phyloP scores from a whole-genome alignment of 2,797 vertebrate genomes.

The Xenentodon cancila region DNA sequence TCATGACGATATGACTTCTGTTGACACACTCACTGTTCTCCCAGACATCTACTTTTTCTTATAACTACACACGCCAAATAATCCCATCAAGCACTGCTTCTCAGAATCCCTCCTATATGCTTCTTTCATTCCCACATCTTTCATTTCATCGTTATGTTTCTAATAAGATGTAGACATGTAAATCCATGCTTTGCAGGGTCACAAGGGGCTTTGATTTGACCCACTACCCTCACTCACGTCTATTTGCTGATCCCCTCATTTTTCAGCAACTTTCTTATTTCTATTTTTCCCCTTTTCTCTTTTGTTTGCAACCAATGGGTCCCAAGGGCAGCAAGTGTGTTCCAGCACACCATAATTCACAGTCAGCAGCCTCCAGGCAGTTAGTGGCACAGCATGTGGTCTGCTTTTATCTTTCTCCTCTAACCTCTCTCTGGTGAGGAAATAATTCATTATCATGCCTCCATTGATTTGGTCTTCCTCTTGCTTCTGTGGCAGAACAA shows the following conservation, averaged over 20 bases:
- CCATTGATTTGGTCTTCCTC: conserved; percentile 65
- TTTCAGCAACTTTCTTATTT: conserved; percentile 36
- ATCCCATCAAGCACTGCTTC: conserved; percentile 33
- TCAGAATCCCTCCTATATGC: conserved; percentile 39
- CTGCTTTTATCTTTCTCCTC: conserved; percentile 76
- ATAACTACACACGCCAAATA: conserved; percentile 63
- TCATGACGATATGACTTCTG: conserved; percentile 55
- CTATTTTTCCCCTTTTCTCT: conserved; percentile 32
- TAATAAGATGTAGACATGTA: conserved; percentile 68
- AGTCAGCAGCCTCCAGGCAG: conserved; percentile 61
- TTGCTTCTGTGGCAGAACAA: conserved; percentile 44
- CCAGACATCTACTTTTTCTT: conserved; percentile 62
- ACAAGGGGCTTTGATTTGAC: conserved; percentile 52
- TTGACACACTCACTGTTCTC: conserved; percentile 37
- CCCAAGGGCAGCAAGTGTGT: conserved; percentile 60
- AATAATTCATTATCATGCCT: conserved; percentile 75
- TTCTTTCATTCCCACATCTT: conserved; percentile 58
- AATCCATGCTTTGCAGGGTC: conserved; percentile 49
- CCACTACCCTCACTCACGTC: conserved; percentile 50
- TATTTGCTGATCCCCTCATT: conserved; percentile 21
- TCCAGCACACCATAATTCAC: conserved; percentile 61
- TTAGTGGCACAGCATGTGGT: conserved; percentile 74
- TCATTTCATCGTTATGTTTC: conserved; percentile 66
- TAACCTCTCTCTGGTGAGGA: conserved; percentile 65
- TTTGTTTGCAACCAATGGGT: conserved; percentile 52